Conservation (phyloP, 2,888 invertebrate species). For the Lepidochrysops patricia region DNA sequence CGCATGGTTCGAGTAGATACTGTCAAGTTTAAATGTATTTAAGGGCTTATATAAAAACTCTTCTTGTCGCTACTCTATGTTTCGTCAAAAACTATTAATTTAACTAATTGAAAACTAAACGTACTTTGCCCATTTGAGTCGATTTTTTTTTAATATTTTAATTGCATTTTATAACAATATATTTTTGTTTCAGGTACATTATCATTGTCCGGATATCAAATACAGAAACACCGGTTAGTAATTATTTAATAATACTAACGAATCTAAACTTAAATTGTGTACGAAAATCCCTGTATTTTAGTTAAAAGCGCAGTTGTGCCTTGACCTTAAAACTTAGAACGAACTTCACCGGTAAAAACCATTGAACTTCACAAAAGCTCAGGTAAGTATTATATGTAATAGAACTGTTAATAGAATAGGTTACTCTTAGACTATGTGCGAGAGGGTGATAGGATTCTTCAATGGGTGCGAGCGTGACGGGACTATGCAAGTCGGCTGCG, state of each 20-base stretch:
- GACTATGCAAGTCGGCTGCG: constrained; percentile 56
- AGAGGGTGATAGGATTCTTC: constrained; percentile 41
- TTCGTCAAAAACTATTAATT: no score
- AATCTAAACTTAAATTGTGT: neutral
- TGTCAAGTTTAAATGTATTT: neutral
- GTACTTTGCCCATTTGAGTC: no score
- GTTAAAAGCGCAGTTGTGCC: constrained; percentile 38
- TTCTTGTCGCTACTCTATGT: neutral
- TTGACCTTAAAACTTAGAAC: constrained; percentile 51
- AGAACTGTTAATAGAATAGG: constrained; percentile 65
- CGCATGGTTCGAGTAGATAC: neutral
- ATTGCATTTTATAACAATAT: neutral
- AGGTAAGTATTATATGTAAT: constrained; percentile 65
- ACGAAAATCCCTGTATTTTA: constrained; percentile 17
- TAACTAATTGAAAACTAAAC: no score
- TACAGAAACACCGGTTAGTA: constrained; percentile 26
- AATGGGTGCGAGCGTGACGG: constrained; percentile 49
- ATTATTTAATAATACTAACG: constrained; percentile 29
- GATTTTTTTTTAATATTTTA: constrained; percentile 12
- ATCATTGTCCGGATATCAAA: neutral
- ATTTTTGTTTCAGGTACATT: constrained; percentile 31
- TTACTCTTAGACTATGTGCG: constrained; percentile 54
- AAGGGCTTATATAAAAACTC: neutral
- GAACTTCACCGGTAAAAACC: constrained; percentile 63
- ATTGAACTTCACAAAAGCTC: constrained; percentile 73